These are phyloP conservation scores for Leptinotarsa texana DNA, from an alignment of 1,140 invertebrate species.

Conservation along the genomic window DNA sequence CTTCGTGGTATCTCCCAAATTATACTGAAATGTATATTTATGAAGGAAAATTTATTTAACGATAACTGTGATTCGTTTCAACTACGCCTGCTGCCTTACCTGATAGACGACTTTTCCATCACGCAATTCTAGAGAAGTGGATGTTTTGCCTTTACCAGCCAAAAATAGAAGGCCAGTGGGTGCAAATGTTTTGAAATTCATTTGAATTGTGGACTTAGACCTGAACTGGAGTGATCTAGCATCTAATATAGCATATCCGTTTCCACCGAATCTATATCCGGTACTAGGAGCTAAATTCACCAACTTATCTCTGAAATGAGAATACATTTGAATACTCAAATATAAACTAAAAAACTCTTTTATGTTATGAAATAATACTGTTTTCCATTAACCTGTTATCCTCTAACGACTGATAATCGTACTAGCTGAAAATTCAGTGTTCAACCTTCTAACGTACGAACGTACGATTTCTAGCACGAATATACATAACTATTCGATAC, in stretches of 20 bases:
- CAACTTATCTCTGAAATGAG: slow-evolving; percentile 63
- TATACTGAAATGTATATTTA: slow-evolving; percentile 59
- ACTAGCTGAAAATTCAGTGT: too few species aligned
- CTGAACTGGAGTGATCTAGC: slow-evolving; percentile 61
- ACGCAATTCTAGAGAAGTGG: slow-evolving; percentile 82
- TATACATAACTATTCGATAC: too few species aligned
- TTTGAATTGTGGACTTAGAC: slow-evolving; percentile 63
- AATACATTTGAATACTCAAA: too few species aligned
- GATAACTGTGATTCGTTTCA: background rate
- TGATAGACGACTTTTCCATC: slow-evolving; percentile 76
- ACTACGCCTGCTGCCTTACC: slow-evolving; percentile 53
- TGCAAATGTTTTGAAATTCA: slow-evolving; percentile 86
- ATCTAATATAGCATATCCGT: slow-evolving; percentile 77
- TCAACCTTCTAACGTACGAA: too few species aligned
- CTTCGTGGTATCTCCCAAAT: slow-evolving; percentile 66
- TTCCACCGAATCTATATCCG: slow-evolving; percentile 84
- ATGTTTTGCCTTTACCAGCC: slow-evolving; percentile 73
- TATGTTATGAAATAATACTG: too few species aligned
- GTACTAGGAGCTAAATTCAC: slow-evolving; percentile 65
- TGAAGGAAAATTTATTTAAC: background rate
- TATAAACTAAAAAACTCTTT: too few species aligned
- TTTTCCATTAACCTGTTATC: too few species aligned
- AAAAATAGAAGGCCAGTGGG: slow-evolving; percentile 87
- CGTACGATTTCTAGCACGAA: too few species aligned
- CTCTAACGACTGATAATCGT: too few species aligned